These are phyloP conservation scores for Diuraphis noxia DNA, from an alignment of 1,140 invertebrate species.

Conservation along the genomic window DNA sequence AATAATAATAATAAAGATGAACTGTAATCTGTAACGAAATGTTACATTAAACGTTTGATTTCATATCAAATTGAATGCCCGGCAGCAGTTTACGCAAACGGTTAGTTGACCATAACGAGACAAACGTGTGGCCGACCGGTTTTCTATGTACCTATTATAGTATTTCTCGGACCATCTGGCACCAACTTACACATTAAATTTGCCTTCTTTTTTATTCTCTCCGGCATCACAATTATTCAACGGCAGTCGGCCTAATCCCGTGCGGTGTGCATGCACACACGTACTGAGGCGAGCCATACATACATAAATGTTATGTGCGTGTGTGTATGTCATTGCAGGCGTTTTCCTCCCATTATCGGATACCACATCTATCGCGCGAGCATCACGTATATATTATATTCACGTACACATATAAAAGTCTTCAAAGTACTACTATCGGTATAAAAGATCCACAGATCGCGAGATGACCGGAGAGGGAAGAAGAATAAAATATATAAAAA, in stretches of 20 bases:
- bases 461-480: not conserved
- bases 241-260: conserved; percentile 26
- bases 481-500: not conserved
- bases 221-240: conserved; percentile 23
- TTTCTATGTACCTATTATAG: conserved; percentile 11
- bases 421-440: not conserved
- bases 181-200: conserved; percentile 31
- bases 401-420: not conserved
- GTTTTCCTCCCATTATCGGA: conserved; percentile 42
- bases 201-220: conserved; percentile 32
- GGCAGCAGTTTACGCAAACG: conserved; percentile 45
- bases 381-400: not conserved
- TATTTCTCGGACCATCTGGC: conserved; percentile 46
- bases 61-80: conserved; percentile 41
- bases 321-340: conserved; percentile 29
- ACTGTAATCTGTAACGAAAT: conserved; percentile 25
- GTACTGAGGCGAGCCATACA: not conserved
- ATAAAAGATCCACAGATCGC: conserved; percentile 2
- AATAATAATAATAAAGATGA: not conserved
- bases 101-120: conserved; percentile 51
- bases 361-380: not conserved
- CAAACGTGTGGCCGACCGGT: conserved; percentile 49
- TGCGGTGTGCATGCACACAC: conserved; percentile 26
- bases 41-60: not conserved
- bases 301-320: not conserved